Evolutionary conservation across 2,797 vertebrate genomes (phyloP).

Genomic region (Pseudochromis fuscus): DNA sequence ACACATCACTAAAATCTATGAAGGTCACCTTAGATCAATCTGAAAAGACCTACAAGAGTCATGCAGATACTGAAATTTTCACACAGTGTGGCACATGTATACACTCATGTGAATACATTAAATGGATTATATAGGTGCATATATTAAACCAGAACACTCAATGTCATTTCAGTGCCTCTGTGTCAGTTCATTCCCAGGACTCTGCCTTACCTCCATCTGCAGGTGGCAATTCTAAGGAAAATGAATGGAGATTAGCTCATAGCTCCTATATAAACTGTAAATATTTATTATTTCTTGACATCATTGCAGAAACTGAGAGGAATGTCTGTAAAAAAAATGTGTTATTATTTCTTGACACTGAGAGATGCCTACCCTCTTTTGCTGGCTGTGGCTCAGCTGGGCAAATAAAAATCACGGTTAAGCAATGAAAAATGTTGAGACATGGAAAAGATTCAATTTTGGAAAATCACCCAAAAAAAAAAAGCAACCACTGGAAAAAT

Average conservation of each 20-base stretch:
- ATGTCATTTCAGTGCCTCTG: slow-evolving; percentile 1
- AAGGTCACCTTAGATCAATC: slow-evolving; percentile 20
- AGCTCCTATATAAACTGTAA: not conserved
- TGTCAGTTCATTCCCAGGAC: slow-evolving; percentile 18
- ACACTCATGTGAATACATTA: slow-evolving; percentile 72
- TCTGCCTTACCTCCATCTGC: slow-evolving; percentile 77
- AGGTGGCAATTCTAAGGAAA: slow-evolving; percentile 60
- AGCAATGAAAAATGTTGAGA: slow-evolving; percentile 8
- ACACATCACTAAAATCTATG: not conserved
- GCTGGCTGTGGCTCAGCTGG: slow-evolving; percentile 12
- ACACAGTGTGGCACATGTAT: slow-evolving; percentile 68
- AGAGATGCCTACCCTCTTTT: slow-evolving; percentile 33
- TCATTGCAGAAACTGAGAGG: slow-evolving; percentile 8
- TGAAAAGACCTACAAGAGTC: slow-evolving; percentile 23
- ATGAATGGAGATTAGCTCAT: slow-evolving; percentile 51
- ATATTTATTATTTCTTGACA: slow-evolving; percentile 3
- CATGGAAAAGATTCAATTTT: not conserved
- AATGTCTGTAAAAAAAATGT: slow-evolving; percentile 7
- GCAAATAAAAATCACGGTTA: slow-evolving; percentile 32
- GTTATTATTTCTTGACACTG: slow-evolving; percentile 24
- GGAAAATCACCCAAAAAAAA: not conserved
- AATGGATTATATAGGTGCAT: slow-evolving; percentile 31
- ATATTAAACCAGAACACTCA: slow-evolving; percentile 35
- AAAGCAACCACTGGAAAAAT: not conserved
- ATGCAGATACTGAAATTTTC: slow-evolving; percentile 46